phyloP scores from a whole-genome alignment of 1,140 invertebrate genomes.

The Platyscapa corneri region DNA sequence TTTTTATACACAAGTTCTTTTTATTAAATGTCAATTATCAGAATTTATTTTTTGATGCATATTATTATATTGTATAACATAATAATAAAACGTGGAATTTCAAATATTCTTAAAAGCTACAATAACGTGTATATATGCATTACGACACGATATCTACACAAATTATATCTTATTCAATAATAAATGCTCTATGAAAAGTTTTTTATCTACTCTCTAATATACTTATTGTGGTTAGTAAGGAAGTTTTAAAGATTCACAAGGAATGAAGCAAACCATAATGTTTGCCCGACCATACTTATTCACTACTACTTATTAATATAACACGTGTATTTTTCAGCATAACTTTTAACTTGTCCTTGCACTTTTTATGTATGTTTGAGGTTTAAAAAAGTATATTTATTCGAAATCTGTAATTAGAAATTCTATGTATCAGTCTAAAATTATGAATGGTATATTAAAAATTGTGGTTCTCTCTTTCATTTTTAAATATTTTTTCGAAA shows the following conservation, averaged over 20 bases:
- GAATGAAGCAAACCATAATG: background rate
- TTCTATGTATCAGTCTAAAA: background rate
- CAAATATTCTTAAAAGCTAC: no score
- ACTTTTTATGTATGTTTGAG: background rate
- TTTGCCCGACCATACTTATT: background rate
- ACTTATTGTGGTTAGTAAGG: background rate
- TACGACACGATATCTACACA: background rate
- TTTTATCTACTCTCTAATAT: background rate
- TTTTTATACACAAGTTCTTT: no score
- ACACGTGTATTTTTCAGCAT: background rate
- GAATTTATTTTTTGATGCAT: no score
- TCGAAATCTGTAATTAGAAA: background rate
- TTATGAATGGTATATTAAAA: background rate
- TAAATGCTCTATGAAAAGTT: background rate
- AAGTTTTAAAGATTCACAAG: background rate
- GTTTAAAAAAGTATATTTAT: background rate
- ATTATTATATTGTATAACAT: no score
- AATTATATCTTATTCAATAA: background rate
- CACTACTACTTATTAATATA: background rate
- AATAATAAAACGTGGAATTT: no score
- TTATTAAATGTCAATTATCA: no score
- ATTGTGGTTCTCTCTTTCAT: no score
- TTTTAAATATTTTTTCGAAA: no score
- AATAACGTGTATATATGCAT: no score
- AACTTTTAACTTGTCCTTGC: background rate